Percentiles rank a stretch among this genome's conserved stretches.
Evolutionary conservation across 2,797 vertebrate species (phyloP).

Genomic region (Rhadinocentrus ornatus): DNA sequence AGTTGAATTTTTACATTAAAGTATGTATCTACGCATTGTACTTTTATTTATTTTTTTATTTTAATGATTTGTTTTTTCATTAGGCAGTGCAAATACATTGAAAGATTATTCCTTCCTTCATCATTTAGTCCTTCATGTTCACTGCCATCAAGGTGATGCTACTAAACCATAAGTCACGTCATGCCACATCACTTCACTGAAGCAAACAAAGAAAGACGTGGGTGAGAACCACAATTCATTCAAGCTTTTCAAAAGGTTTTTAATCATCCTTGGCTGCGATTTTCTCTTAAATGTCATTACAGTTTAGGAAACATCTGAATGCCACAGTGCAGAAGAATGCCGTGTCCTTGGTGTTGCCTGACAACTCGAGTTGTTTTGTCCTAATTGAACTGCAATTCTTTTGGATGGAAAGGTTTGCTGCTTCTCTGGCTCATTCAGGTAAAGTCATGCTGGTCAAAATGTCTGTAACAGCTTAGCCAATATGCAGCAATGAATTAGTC

Average conservation of each 20-base stretch:
- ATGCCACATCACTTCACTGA: constrained; percentile 20
- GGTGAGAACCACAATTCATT: constrained; percentile 46
- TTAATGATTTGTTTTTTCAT: neutral
- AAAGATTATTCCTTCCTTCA: constrained; percentile 5
- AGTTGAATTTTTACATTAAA: too few species aligned
- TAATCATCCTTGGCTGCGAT: constrained; percentile 58
- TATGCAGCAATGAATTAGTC: neutral
- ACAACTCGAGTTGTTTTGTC: constrained; percentile 74
- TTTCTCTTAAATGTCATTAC: constrained; percentile 59
- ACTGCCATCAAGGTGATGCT: constrained; percentile 34
- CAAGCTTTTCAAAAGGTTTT: constrained; percentile 47
- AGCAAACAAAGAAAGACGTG: constrained; percentile 51
- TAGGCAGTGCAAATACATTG: neutral
- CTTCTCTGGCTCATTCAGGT: constrained; percentile 29
- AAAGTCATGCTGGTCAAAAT: constrained; percentile 16
- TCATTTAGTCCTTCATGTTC: constrained; percentile 23
- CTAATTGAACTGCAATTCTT: constrained; percentile 73
- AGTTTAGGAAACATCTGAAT: constrained; percentile 67
- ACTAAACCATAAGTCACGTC: constrained; percentile 50
- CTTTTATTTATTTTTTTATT: neutral
- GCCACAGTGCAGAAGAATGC: constrained; percentile 62
- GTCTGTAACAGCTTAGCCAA: neutral
- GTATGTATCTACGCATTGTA: constrained; percentile 12
- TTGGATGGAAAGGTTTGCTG: constrained; percentile 39
- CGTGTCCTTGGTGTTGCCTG: constrained; percentile 83